phyloP scores from a whole-genome alignment of 2,888 invertebrate genomes.

The Polydrusus cervinus region DNA sequence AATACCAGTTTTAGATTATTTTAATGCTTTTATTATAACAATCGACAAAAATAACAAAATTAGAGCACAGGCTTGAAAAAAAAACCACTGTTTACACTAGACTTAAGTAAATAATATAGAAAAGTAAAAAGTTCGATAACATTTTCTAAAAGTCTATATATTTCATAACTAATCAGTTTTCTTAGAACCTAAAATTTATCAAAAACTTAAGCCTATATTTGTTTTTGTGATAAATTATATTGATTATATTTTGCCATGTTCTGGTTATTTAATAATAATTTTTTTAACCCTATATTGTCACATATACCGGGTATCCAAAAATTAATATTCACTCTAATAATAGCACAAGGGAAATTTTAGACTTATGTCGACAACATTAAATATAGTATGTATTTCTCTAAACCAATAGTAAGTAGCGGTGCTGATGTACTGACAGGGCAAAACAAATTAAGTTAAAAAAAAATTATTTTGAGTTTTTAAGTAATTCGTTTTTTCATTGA shows the following conservation, averaged over 20 bases:
- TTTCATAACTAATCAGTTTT: conserved; percentile 27
- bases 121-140: conserved; percentile 29
- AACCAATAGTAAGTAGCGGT: no score
- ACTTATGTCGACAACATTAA: no score
- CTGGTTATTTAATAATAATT: neutral
- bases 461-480: no score
- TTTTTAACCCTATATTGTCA: no score
- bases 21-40: conserved; percentile 19
- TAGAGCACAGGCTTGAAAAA: conserved; percentile 11
- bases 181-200: conserved; percentile 11
- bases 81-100: conserved; percentile 17
- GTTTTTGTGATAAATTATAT: conserved; percentile 17
- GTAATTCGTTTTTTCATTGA: no score
- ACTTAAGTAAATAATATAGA: conserved; percentile 20
- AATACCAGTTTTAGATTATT: conserved; percentile 22
- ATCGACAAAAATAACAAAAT: conserved; percentile 15
- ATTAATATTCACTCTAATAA: no score
- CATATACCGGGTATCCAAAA: no score
- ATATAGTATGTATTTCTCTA: no score
- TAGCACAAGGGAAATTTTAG: no score
- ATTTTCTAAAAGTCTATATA: conserved; percentile 14
- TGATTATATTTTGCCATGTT: conserved; percentile 1
- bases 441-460: no score
- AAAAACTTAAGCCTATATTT: conserved; percentile 23
- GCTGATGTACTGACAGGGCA: no score